Percentiles rank a stretch among this genome's conserved stretches.
phyloP scores from a whole-genome alignment of 2,888 invertebrate species.

The Stenchaetothrips biformis region DNA sequence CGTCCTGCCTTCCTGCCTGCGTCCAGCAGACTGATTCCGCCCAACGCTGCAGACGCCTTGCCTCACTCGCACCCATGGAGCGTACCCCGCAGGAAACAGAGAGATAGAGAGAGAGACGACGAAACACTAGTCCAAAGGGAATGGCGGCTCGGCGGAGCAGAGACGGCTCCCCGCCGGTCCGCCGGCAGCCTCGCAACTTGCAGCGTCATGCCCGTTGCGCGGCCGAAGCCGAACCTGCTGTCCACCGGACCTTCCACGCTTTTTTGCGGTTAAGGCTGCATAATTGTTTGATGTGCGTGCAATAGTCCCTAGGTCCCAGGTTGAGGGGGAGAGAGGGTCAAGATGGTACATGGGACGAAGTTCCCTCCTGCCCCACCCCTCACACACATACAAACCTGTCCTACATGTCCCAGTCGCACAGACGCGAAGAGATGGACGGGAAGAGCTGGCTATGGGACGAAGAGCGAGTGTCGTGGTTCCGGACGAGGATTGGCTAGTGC shows the following conservation, averaged over 20 bases:
- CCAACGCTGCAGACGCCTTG: too few species aligned
- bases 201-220: background rate
- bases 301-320: background rate
- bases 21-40: too few species aligned
- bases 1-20: background rate
- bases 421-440: background rate
- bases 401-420: background rate
- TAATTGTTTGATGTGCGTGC: constrained; percentile 23
- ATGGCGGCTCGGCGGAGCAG: background rate
- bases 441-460: background rate
- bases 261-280: background rate
- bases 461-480: background rate
- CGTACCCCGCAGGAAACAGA: too few species aligned
- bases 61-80: too few species aligned
- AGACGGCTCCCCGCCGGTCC: background rate
- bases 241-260: constrained; percentile 1
- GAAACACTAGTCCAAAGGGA: background rate
- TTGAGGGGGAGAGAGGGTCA: too few species aligned
- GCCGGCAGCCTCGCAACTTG: background rate
- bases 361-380: background rate
- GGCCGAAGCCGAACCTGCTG: background rate
- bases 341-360: too few species aligned
- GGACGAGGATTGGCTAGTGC: background rate
- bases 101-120: background rate
- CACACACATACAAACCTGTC: background rate